Conservation (phyloP, 2,888 invertebrate species). For the Panopea generosa region DNA sequence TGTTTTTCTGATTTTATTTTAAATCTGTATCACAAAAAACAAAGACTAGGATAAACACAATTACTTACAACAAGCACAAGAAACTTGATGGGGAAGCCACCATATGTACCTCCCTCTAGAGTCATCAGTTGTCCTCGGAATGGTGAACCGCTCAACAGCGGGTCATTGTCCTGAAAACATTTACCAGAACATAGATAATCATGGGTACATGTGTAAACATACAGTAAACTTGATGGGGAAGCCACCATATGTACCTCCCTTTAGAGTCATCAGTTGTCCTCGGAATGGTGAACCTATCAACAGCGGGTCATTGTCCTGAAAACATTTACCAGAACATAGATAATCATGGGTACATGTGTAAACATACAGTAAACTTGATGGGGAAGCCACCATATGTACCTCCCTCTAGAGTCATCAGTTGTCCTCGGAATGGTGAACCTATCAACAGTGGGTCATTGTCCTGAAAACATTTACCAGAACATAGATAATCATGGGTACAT, state of each 20-base stretch:
- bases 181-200: constrained; percentile 13
- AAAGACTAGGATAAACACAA: no score
- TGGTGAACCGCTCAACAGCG: constrained; percentile 84
- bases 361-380: constrained; percentile 93
- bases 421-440: constrained; percentile 82
- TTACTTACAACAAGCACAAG: constrained; percentile 90
- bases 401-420: constrained; percentile 85
- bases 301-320: constrained; percentile 85
- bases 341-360: no score
- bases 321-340: constrained; percentile 35
- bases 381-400: constrained; percentile 92
- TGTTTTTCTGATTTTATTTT: no score
- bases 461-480: constrained; percentile 73
- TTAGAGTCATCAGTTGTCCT: constrained; percentile 83
- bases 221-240: constrained; percentile 94
- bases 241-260: constrained; percentile 89
- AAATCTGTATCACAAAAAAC: no score
- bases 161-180: constrained; percentile 85
- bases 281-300: constrained; percentile 84
- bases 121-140: constrained; percentile 83
- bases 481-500: no score
- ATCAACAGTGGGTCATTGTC: constrained; percentile 86
- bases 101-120: constrained; percentile 87
- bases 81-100: constrained; percentile 93
- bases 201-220: no score